Percentiles rank a stretch among this genome's conserved stretches.
Conservation (phyloP, 1,140 invertebrate genomes). For the Fopius arisanus region DNA sequence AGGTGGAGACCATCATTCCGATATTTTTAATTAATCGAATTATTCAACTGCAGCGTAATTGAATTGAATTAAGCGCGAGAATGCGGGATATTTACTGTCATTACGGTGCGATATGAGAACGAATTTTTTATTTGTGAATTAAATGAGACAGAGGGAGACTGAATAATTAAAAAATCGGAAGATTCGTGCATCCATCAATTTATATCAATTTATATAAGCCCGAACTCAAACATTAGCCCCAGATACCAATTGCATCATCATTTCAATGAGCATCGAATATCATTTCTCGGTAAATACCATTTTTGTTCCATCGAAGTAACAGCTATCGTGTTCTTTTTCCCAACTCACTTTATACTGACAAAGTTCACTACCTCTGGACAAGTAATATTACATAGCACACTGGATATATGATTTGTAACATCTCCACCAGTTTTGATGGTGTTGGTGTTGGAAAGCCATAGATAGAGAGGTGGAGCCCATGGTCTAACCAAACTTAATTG, state of each 20-base stretch:
- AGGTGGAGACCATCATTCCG: background rate
- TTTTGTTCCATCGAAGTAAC: background rate
- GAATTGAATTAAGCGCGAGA: conserved; percentile 60
- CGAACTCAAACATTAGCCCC: too few relatives aligned
- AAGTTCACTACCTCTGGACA: background rate
- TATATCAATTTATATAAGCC: too few relatives aligned
- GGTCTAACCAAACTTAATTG: conserved; percentile 62
- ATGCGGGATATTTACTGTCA: conserved; percentile 33
- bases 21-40: conserved; percentile 65
- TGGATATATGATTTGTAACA: background rate
- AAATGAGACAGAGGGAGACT: background rate
- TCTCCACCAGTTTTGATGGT: conserved; percentile 8
- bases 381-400: background rate
- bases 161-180: background rate
- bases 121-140: background rate
- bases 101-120: background rate
- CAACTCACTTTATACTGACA: background rate
- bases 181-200: too few relatives aligned
- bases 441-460: background rate
- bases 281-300: too few relatives aligned
- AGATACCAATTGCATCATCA: too few relatives aligned
- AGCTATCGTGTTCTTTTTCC: background rate
- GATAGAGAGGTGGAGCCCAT: background rate
- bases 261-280: too few relatives aligned
- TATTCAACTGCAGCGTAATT: conserved; percentile 64